Evolutionary conservation across 2,888 invertebrate species (phyloP), one percentile per base, ranked within the genome.

Genomic region (Brenthis hecate): DNA sequence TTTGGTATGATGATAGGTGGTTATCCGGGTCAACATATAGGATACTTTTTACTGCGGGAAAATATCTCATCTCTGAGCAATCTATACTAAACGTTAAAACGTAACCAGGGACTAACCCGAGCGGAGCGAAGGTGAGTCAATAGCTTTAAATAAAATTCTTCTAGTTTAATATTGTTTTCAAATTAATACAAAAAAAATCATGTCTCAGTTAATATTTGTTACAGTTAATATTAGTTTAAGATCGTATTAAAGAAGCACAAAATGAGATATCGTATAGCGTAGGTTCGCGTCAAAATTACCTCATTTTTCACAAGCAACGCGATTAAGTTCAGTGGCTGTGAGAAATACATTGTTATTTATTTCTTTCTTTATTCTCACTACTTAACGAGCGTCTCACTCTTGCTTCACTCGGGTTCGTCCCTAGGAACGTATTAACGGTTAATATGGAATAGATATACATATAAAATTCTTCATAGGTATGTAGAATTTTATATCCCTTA

Each of bases 251-350:
- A 50, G 16, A 50, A 60, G 32, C 48, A 50, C 50, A 60, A 32
- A 28, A 60, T 50, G 50, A 60, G 32, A 50, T 60, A 60, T 50
- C 60, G 32, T 50, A 16, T n/a, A 50, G 16, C 60, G 60, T 50
- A 16, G 60, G 60, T 50, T 50, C 32, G 32, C 50, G 50, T 50
- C 50, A 60, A 60, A 60, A 60, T 60, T 50, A 60, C 50, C 60
- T 60, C 60, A 60, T 60, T 50, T 60, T 60, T 50, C 60, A 60
- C 50, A 50, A 50, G 60, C 28, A 50, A 60, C 60, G 28, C 50
- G 50, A 50, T 60, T 60, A 60, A 60, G 28, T 50, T 28, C 60
- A 28, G 50, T 60, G 60, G 50, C 32, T 50, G 50, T 60, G 60
- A 60, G 50, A 60, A 60, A 60, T 50, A 60, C 16, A 60, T 50